Conservation (phyloP, 2,888 invertebrate species). For the Melangyna quadrimaculata region DNA sequence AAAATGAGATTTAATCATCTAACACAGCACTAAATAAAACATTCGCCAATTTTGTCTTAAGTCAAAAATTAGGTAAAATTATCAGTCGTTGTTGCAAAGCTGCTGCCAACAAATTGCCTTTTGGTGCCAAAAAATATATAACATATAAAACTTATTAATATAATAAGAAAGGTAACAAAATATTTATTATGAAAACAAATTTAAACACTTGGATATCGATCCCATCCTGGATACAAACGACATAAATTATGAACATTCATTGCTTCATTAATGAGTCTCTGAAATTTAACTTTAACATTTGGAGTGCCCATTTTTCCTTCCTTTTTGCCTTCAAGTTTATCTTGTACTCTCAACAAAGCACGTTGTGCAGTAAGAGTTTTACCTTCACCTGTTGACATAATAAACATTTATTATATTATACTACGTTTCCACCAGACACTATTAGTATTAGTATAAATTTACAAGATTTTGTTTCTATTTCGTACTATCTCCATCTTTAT, state of each 20-base stretch:
- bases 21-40: too few species aligned
- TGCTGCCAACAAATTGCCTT: too few species aligned
- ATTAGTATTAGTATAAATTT: background rate
- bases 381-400: constrained; percentile 75
- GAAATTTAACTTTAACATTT: constrained; percentile 89
- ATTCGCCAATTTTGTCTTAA: too few species aligned
- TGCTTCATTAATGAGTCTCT: constrained; percentile 91
- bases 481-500: constrained; percentile 62
- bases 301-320: constrained; percentile 83
- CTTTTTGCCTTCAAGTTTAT: constrained; percentile 94
- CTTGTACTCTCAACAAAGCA: constrained; percentile 90
- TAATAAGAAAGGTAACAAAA: background rate
- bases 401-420: too few species aligned
- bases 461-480: background rate
- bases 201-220: constrained; percentile 86
- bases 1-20: too few species aligned
- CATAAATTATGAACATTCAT: constrained; percentile 91
- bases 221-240: constrained; percentile 93
- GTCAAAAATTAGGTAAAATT: too few species aligned
- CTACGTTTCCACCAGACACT: too few species aligned
- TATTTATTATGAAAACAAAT: constrained; percentile 25
- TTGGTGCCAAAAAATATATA: background rate
- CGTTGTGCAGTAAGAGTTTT: constrained; percentile 89
- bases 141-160: background rate
- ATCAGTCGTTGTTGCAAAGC: too few species aligned